Base-by-base conservation (phyloP, 2,888 invertebrate species). In the Lithophane socia region DNA sequence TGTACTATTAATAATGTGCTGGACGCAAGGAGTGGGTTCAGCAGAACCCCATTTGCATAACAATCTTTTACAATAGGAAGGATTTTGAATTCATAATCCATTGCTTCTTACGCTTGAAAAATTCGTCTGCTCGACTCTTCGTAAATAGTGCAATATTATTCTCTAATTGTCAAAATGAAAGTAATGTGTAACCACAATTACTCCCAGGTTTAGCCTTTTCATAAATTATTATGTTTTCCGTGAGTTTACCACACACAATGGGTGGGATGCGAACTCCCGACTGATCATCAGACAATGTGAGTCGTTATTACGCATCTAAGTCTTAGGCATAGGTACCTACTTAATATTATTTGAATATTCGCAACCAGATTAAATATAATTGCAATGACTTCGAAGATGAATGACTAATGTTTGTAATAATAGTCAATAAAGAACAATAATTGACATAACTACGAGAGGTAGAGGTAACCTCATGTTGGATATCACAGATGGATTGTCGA, bases 371-470 rank as follows among this genome's bases (percentile, higher is more conserved):
- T 74, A n/a, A 5, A 42, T 52, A 61, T 29, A 52, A n/a, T 49
- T n/a, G 4, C 16, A 49, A 49, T 47, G 56, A 77, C 42, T 60
- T 21, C 16, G 37, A 37, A 54, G 60, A 54, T n/a, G 54, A 80
- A 61, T 29, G 21, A 49, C 9, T 66, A 21, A 78, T 52, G 54
- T 63, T 56, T 79, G 21, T 47, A 24, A 44, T 4, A 47, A 12
- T 21, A 70, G 24, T 44, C 9, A 42, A 16, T 10, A 21, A 2
- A 29, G 16, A 44, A 63, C 12, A 42, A 47, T 47, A 21, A 52
- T 73, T 60, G 21, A 44, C 29, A 18, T 44, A 79, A n/a, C 71
- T 72, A 44, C 9, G 21, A n/a, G 18, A 60, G 44, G 24, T 60
- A 37, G 71, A n/a, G 10, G 18, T 29, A 79, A 18, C 18, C 7